Evolutionary conservation across 2,113 vertebrate genomes (phyloP).

Genomic region (Oncorhynchus tshawytscha): DNA sequence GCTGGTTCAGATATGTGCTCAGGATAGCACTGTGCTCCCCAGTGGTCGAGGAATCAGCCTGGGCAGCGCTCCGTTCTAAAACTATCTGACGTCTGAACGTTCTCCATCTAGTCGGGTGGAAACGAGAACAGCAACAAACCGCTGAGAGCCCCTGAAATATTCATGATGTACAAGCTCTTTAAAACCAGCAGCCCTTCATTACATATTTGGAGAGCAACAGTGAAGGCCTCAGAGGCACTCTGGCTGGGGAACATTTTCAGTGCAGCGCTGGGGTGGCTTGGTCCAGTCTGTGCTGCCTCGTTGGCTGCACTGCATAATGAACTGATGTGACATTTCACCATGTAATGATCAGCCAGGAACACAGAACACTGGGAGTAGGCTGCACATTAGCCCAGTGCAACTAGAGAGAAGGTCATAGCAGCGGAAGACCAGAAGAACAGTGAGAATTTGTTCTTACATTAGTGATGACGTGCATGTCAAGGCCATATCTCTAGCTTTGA

Average conservation of each 20-base stretch:
- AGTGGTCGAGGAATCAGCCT: constrained; percentile 10
- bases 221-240: neutral
- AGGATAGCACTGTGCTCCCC: constrained; percentile 27
- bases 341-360: neutral
- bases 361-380: neutral
- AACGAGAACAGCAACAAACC: constrained; percentile 2
- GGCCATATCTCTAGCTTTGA: neutral
- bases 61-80: neutral
- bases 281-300: neutral
- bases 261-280: neutral
- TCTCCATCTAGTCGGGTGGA: neutral
- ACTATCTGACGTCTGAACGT: neutral
- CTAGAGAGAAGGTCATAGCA: neutral
- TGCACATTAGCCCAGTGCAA: neutral
- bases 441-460: neutral
- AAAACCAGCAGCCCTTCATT: neutral
- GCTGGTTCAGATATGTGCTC: constrained; percentile 46
- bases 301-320: constrained; percentile 2
- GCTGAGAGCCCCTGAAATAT: constrained; percentile 12
- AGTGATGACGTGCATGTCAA: neutral
- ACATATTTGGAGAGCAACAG: neutral
- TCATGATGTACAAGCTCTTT: constrained; percentile 16
- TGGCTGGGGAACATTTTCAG: neutral
- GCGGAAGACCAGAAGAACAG: neutral
- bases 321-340: neutral